Conservation (phyloP, 1,140 invertebrate genomes). For the Drosophila sucinea region DNA sequence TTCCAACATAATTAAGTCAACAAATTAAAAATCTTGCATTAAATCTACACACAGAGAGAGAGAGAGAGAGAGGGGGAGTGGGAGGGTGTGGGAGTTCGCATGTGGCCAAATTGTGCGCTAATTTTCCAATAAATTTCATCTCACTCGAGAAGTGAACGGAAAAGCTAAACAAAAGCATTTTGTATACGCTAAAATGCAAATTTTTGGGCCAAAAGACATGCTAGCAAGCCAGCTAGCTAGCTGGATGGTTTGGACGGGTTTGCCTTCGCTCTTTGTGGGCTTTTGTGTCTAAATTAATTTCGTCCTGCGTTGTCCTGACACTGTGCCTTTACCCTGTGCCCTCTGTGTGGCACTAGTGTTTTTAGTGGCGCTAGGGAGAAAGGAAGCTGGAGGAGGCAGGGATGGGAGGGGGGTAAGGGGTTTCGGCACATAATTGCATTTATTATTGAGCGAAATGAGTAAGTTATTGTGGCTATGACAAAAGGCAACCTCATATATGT, state of each 20-base stretch:
- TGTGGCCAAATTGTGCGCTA: constrained; percentile 55
- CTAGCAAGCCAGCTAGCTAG: no score
- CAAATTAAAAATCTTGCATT: constrained; percentile 49
- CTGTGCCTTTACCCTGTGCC: constrained; percentile 21
- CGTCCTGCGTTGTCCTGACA: constrained; percentile 36
- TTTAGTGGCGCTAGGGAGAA: constrained; percentile 17
- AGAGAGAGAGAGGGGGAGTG: constrained; percentile 17
- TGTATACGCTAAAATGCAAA: constrained; percentile 72
- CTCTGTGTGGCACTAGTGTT: constrained; percentile 34
- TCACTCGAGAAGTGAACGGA: constrained; percentile 47
- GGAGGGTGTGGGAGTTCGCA: constrained; percentile 41
- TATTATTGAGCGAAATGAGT: constrained; percentile 81
- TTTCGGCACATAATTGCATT: constrained; percentile 75
- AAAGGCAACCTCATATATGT: constrained; percentile 76
- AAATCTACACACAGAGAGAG: constrained; percentile 47
- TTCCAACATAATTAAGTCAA: constrained; percentile 37
- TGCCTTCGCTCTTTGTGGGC: constrained; percentile 10
- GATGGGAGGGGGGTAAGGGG: constrained; percentile 2
- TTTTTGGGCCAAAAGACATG: constrained; percentile 55
- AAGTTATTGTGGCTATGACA: constrained; percentile 78
- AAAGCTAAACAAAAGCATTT: constrained; percentile 80
- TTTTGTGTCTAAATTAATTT: constrained; percentile 82
- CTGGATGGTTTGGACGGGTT: not conserved
- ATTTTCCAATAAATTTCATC: constrained; percentile 81
- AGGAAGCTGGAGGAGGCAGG: constrained; percentile 1